Conservation (phyloP, 2,888 invertebrate species). For the Taenaris catops region DNA sequence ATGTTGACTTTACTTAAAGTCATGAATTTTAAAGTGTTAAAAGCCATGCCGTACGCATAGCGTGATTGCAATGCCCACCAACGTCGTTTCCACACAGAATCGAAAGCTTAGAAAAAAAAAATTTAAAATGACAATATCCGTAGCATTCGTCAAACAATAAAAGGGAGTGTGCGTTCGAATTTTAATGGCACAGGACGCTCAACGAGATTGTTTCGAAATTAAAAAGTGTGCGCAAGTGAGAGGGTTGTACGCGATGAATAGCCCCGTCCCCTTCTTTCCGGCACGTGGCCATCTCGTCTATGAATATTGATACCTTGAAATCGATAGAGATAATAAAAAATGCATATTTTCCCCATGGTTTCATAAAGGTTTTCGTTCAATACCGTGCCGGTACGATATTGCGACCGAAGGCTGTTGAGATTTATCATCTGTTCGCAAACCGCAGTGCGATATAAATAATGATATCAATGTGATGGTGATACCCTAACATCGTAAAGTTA, state of each 20-base stretch:
- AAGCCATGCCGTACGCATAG: slow-evolving; percentile 15
- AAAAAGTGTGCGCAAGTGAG: slow-evolving; percentile 35
- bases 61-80: slow-evolving; percentile 30
- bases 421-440: slow-evolving; percentile 29
- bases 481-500: slow-evolving; percentile 32
- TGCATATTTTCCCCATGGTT: slow-evolving; percentile 72
- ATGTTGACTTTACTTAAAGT: slow-evolving; percentile 11
- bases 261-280: slow-evolving; percentile 31
- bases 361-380: slow-evolving; percentile 58
- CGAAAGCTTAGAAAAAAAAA: slow-evolving; percentile 29
- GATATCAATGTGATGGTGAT: slow-evolving; percentile 40
- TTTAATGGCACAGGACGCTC: slow-evolving; percentile 38
- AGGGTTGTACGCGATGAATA: slow-evolving; percentile 25
- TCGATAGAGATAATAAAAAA: slow-evolving; percentile 76
- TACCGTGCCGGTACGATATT: slow-evolving; percentile 43
- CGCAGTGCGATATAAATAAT: slow-evolving; percentile 36
- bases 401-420: slow-evolving; percentile 29
- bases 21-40: slow-evolving; percentile 12
- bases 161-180: slow-evolving; percentile 39
- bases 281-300: slow-evolving; percentile 39
- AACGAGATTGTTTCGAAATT: slow-evolving; percentile 41
- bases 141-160: slow-evolving; percentile 36
- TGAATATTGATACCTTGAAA: slow-evolving; percentile 51
- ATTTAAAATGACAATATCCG: slow-evolving; percentile 40
- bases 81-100: slow-evolving; percentile 25